These are phyloP conservation scores for Osmoderma eremita DNA, from an alignment of 2,888 invertebrate species.

Conservation along the genomic window DNA sequence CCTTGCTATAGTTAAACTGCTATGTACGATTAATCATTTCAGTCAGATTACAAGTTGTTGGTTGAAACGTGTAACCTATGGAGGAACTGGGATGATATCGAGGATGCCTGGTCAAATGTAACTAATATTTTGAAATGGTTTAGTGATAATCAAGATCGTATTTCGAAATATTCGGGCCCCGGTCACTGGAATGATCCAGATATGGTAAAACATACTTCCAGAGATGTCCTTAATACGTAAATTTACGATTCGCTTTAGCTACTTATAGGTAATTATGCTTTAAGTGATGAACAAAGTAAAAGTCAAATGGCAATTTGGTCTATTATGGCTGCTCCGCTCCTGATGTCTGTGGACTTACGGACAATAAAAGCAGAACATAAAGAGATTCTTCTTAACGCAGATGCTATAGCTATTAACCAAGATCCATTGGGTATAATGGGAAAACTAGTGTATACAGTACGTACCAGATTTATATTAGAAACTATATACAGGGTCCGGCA, in stretches of 20 bases:
- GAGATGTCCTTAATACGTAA: constrained; percentile 51
- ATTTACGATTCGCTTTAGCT: constrained; percentile 60
- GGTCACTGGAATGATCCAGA: constrained; percentile 82
- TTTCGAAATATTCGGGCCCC: constrained; percentile 71
- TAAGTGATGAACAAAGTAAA: constrained; percentile 75
- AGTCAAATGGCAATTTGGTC: constrained; percentile 82
- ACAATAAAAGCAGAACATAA: constrained; percentile 68
- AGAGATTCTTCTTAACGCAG: constrained; percentile 71
- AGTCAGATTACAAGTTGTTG: constrained; percentile 72
- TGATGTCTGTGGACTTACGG: constrained; percentile 78
- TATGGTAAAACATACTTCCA: constrained; percentile 67
- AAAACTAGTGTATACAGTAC: constrained; percentile 62
- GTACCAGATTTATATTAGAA: constrained; percentile 39
- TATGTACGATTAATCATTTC: constrained; percentile 47
- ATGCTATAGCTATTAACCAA: constrained; percentile 74
- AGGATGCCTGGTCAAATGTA: constrained; percentile 73
- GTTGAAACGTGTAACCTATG: constrained; percentile 73
- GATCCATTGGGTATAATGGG: constrained; percentile 75
- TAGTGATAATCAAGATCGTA: constrained; percentile 70
- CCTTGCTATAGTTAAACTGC: neutral
- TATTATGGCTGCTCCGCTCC: constrained; percentile 75
- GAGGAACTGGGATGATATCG: constrained; percentile 76
- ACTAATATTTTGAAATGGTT: constrained; percentile 72
- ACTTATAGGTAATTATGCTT: constrained; percentile 71
- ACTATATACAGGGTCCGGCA: constrained; percentile 22